Evolutionary conservation across 2,113 vertebrate species (phyloP).

Genomic region (Salvelinus fontinalis): DNA sequence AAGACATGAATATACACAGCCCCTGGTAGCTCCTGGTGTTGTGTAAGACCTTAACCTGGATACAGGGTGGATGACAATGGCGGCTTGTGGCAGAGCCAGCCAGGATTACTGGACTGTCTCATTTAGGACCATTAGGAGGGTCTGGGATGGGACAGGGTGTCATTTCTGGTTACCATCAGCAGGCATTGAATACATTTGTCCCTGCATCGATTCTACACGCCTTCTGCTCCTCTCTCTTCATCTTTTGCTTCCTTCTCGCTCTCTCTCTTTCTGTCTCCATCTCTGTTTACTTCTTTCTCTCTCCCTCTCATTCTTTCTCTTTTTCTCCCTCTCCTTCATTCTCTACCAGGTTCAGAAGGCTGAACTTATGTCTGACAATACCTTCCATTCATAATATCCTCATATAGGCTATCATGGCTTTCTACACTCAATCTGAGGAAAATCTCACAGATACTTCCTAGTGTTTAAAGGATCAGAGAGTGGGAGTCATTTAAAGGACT

Average conservation of each 20-base stretch:
- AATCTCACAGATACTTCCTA: not conserved
- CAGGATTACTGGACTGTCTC: conserved; percentile 32
- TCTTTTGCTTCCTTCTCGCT: conserved; percentile 3
- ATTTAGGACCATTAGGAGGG: conserved; percentile 41
- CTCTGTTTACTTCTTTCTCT: not conserved
- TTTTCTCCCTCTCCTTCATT: not conserved
- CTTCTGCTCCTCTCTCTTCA: not conserved
- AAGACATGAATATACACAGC: too few species aligned
- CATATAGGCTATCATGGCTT: not conserved
- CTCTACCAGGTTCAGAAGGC: not conserved
- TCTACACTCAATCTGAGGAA: not conserved
- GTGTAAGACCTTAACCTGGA: not conserved
- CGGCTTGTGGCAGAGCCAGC: not conserved
- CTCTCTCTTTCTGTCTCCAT: conserved; percentile 25
- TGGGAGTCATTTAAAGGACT: too few species aligned
- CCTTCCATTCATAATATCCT: not conserved
- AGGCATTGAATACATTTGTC: conserved; percentile 61
- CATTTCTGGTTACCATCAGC: conserved; percentile 72
- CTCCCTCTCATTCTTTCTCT: not conserved
- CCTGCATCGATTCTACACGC: conserved; percentile 56
- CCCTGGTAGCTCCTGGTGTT: conserved; percentile 19
- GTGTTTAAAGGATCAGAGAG: not conserved
- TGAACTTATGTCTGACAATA: not conserved
- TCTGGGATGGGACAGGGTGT: conserved; percentile 58
- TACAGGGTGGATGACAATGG: conserved; percentile 4